phyloP scores from a whole-genome alignment of 1,140 invertebrate genomes.

The Orius insidiosus region DNA sequence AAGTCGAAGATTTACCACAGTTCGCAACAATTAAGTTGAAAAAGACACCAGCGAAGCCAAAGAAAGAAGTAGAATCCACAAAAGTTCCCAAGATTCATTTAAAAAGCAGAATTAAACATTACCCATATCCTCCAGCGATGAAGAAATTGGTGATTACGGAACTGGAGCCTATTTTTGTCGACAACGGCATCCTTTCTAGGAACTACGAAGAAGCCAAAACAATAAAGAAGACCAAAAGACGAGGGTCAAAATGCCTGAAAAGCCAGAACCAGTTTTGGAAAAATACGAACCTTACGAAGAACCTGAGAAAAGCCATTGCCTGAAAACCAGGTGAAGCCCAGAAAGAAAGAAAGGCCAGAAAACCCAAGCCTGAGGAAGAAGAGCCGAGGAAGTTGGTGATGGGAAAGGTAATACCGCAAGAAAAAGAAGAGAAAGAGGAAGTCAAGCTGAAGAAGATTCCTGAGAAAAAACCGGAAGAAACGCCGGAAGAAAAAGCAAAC shows the following conservation, averaged over 20 bases:
- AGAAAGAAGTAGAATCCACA: slow-evolving; percentile 29
- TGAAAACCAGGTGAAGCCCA: slow-evolving; percentile 19
- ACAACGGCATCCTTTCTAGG: slow-evolving; percentile 45
- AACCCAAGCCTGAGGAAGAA: slow-evolving; percentile 5
- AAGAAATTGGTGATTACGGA: slow-evolving; percentile 18
- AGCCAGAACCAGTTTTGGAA: slow-evolving; percentile 27
- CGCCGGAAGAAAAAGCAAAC: slow-evolving; percentile 16
- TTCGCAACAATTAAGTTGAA: slow-evolving; percentile 45
- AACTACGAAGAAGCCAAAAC: slow-evolving; percentile 47
- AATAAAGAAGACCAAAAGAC: slow-evolving; percentile 37
- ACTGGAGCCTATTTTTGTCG: slow-evolving; percentile 23
- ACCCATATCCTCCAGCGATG: slow-evolving; percentile 29
- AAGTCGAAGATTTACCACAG: slow-evolving; percentile 21
- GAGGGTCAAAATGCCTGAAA: slow-evolving; percentile 26
- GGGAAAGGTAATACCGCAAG: slow-evolving; percentile 21
- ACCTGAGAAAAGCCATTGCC: slow-evolving; percentile 11
- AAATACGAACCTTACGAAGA: slow-evolving; percentile 25
- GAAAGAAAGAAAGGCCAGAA: slow-evolving; percentile 25
- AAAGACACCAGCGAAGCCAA: slow-evolving; percentile 30
- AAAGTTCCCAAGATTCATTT: slow-evolving; percentile 42
- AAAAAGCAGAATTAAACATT: slow-evolving; percentile 39
- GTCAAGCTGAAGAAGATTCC: slow-evolving; percentile 16
- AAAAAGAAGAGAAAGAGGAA: slow-evolving; percentile 18
- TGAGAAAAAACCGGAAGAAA: slow-evolving; percentile 9
- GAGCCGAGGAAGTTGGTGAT: slow-evolving; percentile 17